Evolutionary conservation across 1,140 invertebrate species (phyloP).

Genomic region (Procambarus clarkii): DNA sequence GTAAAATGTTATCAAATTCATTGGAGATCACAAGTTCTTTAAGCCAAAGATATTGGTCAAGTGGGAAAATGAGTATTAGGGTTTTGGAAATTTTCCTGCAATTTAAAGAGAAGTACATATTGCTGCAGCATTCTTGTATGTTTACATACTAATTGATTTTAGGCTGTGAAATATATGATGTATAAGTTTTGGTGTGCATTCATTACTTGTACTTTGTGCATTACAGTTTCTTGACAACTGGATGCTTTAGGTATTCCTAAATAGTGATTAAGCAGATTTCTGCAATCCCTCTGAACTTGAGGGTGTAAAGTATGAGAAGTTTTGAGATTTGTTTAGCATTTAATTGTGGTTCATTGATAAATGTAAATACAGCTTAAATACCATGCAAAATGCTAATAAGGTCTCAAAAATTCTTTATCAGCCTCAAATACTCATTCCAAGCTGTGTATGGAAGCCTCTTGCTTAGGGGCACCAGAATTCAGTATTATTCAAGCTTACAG

Average conservation of each 20-base stretch:
- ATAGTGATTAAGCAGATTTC: slow-evolving; percentile 25
- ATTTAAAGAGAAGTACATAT: slow-evolving; percentile 17
- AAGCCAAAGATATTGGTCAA: background rate
- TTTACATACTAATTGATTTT: slow-evolving; percentile 38
- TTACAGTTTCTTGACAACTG: slow-evolving; percentile 10
- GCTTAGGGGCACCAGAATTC: background rate
- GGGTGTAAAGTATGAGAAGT: background rate
- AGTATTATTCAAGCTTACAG: slow-evolving; percentile 27
- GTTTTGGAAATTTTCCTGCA: background rate
- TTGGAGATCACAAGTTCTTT: background rate
- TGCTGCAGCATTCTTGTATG: slow-evolving; percentile 4
- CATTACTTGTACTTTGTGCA: slow-evolving; percentile 10
- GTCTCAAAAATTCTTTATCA: slow-evolving; percentile 8
- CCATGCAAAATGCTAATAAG: background rate
- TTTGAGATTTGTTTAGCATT: slow-evolving; percentile 22
- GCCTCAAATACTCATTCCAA: slow-evolving; percentile 47
- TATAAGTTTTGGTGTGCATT: slow-evolving; percentile 42
- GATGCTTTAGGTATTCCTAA: slow-evolving; percentile 36
- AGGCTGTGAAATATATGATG: slow-evolving; percentile 53
- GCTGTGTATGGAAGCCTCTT: slow-evolving; percentile 1
- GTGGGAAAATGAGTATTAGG: background rate
- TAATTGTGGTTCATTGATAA: background rate
- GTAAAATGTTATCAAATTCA: too few relatives aligned
- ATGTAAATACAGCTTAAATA: slow-evolving; percentile 1
- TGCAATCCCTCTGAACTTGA: background rate